Evolutionary conservation across 2,797 vertebrate genomes (phyloP).

Genomic region (Takifugu rubripes): DNA sequence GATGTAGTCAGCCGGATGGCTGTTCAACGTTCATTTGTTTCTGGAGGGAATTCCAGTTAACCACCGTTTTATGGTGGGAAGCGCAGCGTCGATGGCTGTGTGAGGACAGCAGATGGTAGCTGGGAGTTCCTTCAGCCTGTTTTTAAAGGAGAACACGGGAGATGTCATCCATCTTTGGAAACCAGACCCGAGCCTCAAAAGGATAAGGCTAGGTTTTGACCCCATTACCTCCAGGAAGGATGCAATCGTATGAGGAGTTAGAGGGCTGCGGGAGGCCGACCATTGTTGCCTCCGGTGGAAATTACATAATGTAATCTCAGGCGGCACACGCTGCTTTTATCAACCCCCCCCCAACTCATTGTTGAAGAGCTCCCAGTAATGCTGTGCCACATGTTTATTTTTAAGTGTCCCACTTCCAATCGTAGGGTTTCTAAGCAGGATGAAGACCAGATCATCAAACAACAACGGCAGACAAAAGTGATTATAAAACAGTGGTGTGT

Average conservation of each 20-base stretch:
- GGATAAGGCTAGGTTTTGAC: conserved; percentile 46
- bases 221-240: conserved; percentile 37
- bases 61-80: conserved; percentile 38
- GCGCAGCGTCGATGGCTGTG: conserved; percentile 28
- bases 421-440: conserved; percentile 1
- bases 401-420: conserved; percentile 8
- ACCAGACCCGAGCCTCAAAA: conserved; percentile 37
- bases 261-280: conserved; percentile 17
- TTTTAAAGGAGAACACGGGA: conserved; percentile 16
- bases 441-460: conserved; percentile 1
- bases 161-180: conserved; percentile 17
- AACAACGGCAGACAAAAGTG: conserved; percentile 1
- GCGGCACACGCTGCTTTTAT: conserved; percentile 27
- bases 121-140: conserved; percentile 8
- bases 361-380: conserved; percentile 35
- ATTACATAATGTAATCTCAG: conserved; percentile 47
- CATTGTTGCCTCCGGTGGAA: conserved; percentile 41
- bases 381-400: conserved; percentile 35
- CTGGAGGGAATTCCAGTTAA: conserved; percentile 41
- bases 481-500: conserved; percentile 31
- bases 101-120: conserved; percentile 37
- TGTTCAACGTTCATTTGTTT: conserved; percentile 6
- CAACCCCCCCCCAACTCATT: conserved; percentile 11
- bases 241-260: conserved; percentile 18
- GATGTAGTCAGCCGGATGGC: not conserved